Evolutionary conservation across 2,888 invertebrate genomes (phyloP), one percentile per base, ranked within the genome.

Genomic region (Volucella inflata): DNA sequence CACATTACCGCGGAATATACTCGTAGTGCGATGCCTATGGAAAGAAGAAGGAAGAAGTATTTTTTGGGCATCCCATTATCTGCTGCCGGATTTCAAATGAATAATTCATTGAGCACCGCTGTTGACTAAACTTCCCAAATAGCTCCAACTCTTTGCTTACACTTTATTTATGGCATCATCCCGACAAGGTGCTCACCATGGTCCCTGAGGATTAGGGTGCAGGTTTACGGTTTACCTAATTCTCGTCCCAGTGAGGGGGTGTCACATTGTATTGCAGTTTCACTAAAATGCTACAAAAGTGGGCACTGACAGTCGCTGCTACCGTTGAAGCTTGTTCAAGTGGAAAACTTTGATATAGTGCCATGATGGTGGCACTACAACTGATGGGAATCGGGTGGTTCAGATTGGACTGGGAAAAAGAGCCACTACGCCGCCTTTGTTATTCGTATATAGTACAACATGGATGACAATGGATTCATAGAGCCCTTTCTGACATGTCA

Each of bases 211-310:
- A 40, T 75, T 57, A 75, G 75, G 75, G 57, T 50, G 75, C 65
- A 75, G 36, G 44, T 40, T 14, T 11, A 51, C 42, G 36, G 44
- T 40, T 14, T 11, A 51, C 42, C 71, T 42, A 10, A 36, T 44
- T 11, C 46, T 21, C n/a, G 44, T 10, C 36, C 40, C 48, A 42
- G 21, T 53, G 16, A 8, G 21, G 11, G 8, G 51, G 11, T 78
- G 72, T 83, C 82, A 78, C 57, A 62, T 83, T 83, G 65, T 67
- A 50, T 48, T 82, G 82, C 72, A 72, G 72, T 82, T 67, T 53
- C 62, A 78, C 67, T 83, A 60, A 68, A 80, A 74, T 44, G 42
- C 67, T 75, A 42, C 50, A 51, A 64, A 78, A 78, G 50, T 74
- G 59, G 70, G 44, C 40, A 53, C 72, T 30, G 30, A 30, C 30